Conservation (phyloP, 2,113 vertebrate genomes). For the Pantherophis guttatus region DNA sequence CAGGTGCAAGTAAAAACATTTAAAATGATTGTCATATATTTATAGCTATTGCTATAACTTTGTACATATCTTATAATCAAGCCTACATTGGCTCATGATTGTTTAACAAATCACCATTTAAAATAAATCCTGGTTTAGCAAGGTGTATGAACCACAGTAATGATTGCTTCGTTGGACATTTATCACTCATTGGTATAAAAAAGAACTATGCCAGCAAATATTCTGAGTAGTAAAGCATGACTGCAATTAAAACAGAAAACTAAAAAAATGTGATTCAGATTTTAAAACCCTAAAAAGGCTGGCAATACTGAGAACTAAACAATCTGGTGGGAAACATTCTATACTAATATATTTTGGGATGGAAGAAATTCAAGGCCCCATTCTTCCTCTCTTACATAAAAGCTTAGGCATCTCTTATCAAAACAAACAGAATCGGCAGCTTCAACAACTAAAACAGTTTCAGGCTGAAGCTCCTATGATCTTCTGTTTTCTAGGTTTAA, state of each 20-base stretch:
- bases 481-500: not conserved
- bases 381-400: conserved; percentile 12
- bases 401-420: conserved; percentile 16
- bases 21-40: not conserved
- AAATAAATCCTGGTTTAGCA: not conserved
- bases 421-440: conserved; percentile 1
- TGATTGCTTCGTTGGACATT: not conserved
- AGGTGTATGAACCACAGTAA: not conserved
- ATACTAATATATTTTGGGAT: not conserved
- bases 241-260: not conserved
- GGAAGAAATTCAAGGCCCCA: not conserved
- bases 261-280: not conserved
- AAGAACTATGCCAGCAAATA: not conserved
- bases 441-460: conserved; percentile 2
- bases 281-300: not conserved
- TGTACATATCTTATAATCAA: not conserved
- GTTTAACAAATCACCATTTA: not conserved
- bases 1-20: not conserved
- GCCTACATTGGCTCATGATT: not conserved
- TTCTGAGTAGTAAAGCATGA: not conserved
- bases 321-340: not conserved
- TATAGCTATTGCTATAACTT: not conserved
- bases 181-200: not conserved
- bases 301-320: not conserved
- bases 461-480: not conserved